Percentiles rank a stretch among this genome's conserved stretches.
These are phyloP conservation scores for Neodiprion lecontei DNA, from an alignment of 1,140 invertebrate genomes.

Conservation along the genomic window DNA sequence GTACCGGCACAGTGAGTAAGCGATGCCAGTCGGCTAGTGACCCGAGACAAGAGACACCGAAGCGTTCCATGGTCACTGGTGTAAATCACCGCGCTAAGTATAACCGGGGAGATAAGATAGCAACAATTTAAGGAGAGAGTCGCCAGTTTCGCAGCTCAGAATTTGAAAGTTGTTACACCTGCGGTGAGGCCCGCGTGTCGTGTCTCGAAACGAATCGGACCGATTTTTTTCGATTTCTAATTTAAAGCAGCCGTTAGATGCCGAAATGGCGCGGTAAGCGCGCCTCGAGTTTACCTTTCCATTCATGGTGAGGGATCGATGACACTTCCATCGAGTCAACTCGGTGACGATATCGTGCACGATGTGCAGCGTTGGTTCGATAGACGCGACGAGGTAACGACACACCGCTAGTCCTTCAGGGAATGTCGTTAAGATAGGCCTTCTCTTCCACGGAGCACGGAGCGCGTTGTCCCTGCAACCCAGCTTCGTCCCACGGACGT, in stretches of 20 bases:
- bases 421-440: slow-evolving; percentile 4
- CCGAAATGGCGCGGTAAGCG: no score
- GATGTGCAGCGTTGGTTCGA: no score
- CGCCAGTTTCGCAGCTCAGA: no score
- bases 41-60: slow-evolving; percentile 32
- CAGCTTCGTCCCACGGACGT: no score
- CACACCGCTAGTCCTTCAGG: background rate
- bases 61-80: slow-evolving; percentile 35
- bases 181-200: background rate
- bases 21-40: slow-evolving; percentile 37
- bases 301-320: no score
- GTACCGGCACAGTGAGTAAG: background rate
- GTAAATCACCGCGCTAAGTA: slow-evolving; percentile 41
- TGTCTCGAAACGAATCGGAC: background rate
- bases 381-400: no score
- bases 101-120: slow-evolving; percentile 40
- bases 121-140: slow-evolving; percentile 40
- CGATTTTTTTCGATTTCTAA: background rate
- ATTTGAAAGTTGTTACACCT: no score
- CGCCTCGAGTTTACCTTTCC: no score
- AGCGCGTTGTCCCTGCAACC: no score
- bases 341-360: no score
- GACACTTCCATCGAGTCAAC: no score
- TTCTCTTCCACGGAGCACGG: no score
- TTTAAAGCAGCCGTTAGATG: background rate